Evolutionary conservation across 2,797 vertebrate genomes (phyloP).

Genomic region (Pseudochirops corinnae): DNA sequence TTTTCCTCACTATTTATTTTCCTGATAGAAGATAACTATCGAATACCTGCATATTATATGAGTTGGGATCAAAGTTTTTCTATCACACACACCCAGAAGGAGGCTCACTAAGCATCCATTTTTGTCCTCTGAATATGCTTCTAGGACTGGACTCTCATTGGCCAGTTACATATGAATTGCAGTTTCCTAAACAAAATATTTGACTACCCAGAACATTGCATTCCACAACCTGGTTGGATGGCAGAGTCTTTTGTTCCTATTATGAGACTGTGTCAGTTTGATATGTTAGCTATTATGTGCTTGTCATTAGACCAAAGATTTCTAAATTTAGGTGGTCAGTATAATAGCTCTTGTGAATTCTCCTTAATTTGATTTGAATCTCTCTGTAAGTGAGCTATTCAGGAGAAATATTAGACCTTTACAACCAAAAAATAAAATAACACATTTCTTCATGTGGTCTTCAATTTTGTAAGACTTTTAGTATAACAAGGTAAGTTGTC

Average conservation of each 20-base stretch:
- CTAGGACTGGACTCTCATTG: neutral
- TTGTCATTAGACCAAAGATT: neutral
- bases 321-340: neutral
- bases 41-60: neutral
- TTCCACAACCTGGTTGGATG: neutral
- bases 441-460: constrained; percentile 43
- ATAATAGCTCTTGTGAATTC: neutral
- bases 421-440: constrained; percentile 20
- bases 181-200: neutral
- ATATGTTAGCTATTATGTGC: neutral
- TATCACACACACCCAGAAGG: neutral
- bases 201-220: neutral
- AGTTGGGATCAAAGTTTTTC: neutral
- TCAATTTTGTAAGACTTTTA: constrained; percentile 64
- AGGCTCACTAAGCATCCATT: neutral
- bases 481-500: constrained; percentile 65
- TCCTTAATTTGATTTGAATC: constrained; percentile 17
- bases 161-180: neutral
- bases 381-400: constrained; percentile 15
- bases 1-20: neutral
- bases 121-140: neutral
- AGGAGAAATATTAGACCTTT: neutral
- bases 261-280: constrained; percentile 28
- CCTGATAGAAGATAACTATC: neutral
- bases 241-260: constrained; percentile 12